Evolutionary conservation across 1,140 invertebrate species (phyloP).

Genomic region (Eupeodes corollae): DNA sequence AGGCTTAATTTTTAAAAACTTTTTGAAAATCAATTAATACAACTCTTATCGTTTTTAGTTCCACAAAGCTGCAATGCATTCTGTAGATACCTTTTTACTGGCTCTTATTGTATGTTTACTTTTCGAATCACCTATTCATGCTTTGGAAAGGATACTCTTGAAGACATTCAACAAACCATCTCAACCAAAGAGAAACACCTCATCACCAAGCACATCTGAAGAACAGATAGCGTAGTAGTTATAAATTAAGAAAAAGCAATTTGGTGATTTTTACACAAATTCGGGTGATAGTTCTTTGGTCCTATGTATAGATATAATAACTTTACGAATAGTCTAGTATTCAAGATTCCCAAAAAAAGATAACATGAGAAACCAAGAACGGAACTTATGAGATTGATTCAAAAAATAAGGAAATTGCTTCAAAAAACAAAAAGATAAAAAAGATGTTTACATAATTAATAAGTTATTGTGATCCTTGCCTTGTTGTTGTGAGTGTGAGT

Average conservation of each 20-base stretch:
- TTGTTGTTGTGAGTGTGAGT: too few relatives aligned
- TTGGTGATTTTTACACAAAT: neutral
- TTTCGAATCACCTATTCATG: constrained; percentile 59
- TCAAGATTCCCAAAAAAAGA: neutral
- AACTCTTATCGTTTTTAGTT: constrained; percentile 38
- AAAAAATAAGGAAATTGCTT: too few relatives aligned
- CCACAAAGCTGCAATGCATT: constrained; percentile 43
- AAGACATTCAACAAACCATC: neutral
- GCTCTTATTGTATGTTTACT: constrained; percentile 51
- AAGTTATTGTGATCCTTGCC: too few relatives aligned
- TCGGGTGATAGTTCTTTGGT: neutral
- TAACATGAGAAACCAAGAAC: neutral
- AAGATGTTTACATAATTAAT: too few relatives aligned
- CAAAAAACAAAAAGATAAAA: too few relatives aligned
- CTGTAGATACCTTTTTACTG: constrained; percentile 46
- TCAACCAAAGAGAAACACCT: constrained; percentile 2
- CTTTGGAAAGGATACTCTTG: constrained; percentile 53
- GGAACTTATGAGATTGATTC: neutral
- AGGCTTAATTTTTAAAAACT: constrained; percentile 11
- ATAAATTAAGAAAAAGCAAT: neutral
- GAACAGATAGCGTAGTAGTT: constrained; percentile 7
- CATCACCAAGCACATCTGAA: constrained; percentile 12
- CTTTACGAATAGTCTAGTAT: neutral
- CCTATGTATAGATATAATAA: neutral
- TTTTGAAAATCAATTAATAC: neutral